Conservation (phyloP, 2,888 invertebrate species). For the Sinhomidia bicolor region DNA sequence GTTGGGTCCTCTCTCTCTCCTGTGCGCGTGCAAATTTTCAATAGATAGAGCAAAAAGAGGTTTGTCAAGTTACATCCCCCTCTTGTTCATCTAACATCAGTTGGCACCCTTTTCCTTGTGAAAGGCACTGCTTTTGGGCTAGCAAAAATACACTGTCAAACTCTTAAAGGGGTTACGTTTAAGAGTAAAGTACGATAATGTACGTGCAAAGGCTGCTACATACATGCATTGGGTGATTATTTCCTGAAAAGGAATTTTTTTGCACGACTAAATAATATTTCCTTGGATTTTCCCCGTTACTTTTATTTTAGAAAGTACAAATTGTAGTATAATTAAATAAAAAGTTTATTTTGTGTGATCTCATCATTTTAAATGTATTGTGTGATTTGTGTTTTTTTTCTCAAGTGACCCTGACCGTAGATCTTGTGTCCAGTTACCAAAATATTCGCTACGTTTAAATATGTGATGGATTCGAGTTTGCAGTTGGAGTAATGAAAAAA, state of each 20-base stretch:
- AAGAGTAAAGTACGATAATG: no score
- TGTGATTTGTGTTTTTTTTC: background rate
- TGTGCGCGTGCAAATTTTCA: no score
- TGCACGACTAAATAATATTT: no score
- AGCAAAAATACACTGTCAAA: no score
- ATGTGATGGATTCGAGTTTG: no score
- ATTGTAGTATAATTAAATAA: background rate
- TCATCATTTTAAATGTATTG: background rate
- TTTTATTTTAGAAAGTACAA: no score
- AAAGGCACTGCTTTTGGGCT: background rate
- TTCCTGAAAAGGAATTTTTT: no score
- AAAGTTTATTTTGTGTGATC: background rate
- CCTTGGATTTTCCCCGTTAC: no score
- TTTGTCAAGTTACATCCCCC: background rate
- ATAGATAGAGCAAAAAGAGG: background rate
- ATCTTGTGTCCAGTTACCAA: background rate
- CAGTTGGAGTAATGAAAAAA: no score
- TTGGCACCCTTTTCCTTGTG: background rate
- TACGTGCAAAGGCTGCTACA: no score
- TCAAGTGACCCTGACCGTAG: background rate
- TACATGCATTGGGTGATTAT: no score
- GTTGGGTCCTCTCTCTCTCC: no score
- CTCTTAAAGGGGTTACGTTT: background rate
- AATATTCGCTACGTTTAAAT: background rate
- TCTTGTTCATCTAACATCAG: background rate